Percentiles rank a stretch among this genome's conserved stretches.
Evolutionary conservation across 2,888 invertebrate species (phyloP).

Genomic region (Hipparchia semele): DNA sequence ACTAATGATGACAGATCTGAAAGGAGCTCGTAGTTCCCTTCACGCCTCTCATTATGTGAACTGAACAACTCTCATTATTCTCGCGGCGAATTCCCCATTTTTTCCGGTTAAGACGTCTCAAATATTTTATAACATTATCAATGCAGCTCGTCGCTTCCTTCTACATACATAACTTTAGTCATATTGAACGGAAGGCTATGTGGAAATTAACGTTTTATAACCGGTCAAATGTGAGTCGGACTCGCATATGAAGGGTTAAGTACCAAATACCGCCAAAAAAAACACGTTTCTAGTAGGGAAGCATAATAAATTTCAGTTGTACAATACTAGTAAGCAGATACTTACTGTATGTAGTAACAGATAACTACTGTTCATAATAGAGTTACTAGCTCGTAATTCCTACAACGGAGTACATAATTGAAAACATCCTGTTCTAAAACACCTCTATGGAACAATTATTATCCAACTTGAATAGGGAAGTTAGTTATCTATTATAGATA

Average conservation of each 20-base stretch:
- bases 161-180: neutral
- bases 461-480: conserved; percentile 6
- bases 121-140: conserved; percentile 33
- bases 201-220: no score
- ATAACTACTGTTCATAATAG: neutral
- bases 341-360: neutral
- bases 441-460: neutral
- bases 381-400: neutral
- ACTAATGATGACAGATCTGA: conserved; percentile 79
- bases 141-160: neutral
- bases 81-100: conserved; percentile 45
- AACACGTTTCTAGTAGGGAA: no score
- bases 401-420: neutral
- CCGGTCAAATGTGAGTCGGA: no score
- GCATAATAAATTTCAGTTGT: neutral
- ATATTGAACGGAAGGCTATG: no score
- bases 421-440: neutral
- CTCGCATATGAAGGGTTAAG: no score
- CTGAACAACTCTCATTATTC: conserved; percentile 65
- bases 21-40: conserved; percentile 64
- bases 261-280: no score
- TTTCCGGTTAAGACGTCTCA: conserved; percentile 26
- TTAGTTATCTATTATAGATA: neutral
- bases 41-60: conserved; percentile 70
- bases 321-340: neutral